These are phyloP conservation scores for Dasysyrphus tricinctus DNA, from an alignment of 2,888 invertebrate species.

Conservation along the genomic window DNA sequence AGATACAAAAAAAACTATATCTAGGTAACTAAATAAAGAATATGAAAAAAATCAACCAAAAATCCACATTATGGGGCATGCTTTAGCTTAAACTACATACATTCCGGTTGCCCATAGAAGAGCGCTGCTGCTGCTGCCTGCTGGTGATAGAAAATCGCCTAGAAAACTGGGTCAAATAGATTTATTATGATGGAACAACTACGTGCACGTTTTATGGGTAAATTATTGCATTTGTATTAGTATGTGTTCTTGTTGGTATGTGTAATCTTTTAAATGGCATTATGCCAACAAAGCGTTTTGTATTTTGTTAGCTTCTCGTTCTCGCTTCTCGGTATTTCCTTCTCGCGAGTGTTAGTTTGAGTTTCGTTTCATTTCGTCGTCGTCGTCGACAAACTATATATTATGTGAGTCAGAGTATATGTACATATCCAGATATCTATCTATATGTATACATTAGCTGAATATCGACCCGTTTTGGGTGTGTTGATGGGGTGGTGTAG, in stretches of 20 bases:
- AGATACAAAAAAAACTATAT: constrained; percentile 13
- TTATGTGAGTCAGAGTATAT: constrained; percentile 55
- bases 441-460: constrained; percentile 64
- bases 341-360: constrained; percentile 55
- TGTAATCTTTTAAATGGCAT: constrained; percentile 69
- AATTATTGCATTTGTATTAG: constrained; percentile 20
- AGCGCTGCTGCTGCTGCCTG: constrained; percentile 41
- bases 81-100: constrained; percentile 53
- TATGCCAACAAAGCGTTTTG: constrained; percentile 68
- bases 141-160: constrained; percentile 74
- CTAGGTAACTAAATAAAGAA: constrained; percentile 12
- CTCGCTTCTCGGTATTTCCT: constrained; percentile 41
- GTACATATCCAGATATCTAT: not conserved
- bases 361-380: not conserved
- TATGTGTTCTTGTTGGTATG: constrained; percentile 28
- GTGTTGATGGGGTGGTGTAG: not conserved
- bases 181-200: constrained; percentile 75
- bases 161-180: constrained; percentile 76
- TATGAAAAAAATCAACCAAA: constrained; percentile 30
- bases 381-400: constrained; percentile 35
- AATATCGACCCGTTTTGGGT: constrained; percentile 69
- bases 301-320: constrained; percentile 57
- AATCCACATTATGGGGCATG: constrained; percentile 64
- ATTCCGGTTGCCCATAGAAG: constrained; percentile 64
- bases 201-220: constrained; percentile 47